Base-by-base conservation (phyloP, 2,797 vertebrate species). In the Coluber constrictor region DNA sequence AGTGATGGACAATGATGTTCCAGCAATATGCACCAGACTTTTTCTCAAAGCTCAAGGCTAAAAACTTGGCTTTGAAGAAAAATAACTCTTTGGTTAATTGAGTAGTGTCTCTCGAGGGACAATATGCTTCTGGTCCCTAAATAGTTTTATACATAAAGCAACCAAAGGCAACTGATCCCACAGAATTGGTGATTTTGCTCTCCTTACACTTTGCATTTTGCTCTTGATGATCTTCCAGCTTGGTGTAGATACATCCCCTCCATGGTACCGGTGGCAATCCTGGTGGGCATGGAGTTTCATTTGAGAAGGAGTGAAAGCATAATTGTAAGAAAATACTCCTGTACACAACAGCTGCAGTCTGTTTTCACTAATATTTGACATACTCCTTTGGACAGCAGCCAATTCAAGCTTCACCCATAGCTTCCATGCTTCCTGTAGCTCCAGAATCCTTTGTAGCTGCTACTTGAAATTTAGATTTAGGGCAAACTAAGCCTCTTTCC, bases 351-450 rank as follows among this genome's bases (percentile, higher is more conserved):
- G 98, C 98, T 98, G 98, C 93, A 97, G 96, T 90, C 92, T 97
- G 95, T 98, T 98, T 97, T 97, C 95, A 95, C 96, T 98, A 98
- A 98, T 97, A 98, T 97, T 97, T 97, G 97, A 98, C 97, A 98
- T 96, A 95, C 96, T 96, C 95, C 95, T 96, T 95, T 98, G 97
- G 96, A 96, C 95, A 94, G 87, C 90, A 27, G 96, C 96, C 96
- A 97, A 94, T 90, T 88, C 94, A 96, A 97, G 94, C 95, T 95
- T 94, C 95, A 96, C 97, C 96, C 94, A 96, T 95, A 96, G 55
- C 94, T 96, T 93, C 93, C 92, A 92, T 96, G 96, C 95, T 97
- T 97, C 94, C 95, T 95, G 94, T 94, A 93, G 93, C 60, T 96
- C 92, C 94, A 90, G 83, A 94, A 93, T 92, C 87, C 93, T 97